These are phyloP conservation scores for Drosophila serrata DNA, from an alignment of 1,140 invertebrate genomes.

Conservation along the genomic window DNA sequence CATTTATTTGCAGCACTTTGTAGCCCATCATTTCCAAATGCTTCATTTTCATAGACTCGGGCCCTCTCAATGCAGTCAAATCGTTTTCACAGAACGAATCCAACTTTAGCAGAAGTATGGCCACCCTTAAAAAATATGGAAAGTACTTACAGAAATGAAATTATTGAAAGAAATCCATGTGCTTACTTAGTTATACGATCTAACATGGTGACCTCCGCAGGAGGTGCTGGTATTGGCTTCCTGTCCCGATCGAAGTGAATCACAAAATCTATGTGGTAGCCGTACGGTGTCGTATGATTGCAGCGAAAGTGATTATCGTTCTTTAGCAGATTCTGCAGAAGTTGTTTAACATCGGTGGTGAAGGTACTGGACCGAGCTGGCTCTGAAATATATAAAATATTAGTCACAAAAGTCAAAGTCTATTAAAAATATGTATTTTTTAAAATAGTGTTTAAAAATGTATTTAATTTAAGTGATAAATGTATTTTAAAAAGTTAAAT, in stretches of 20 bases:
- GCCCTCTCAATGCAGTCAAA: slow-evolving; percentile 83
- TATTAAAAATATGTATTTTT: not conserved
- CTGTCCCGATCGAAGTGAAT: slow-evolving; percentile 78
- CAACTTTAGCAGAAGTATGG: slow-evolving; percentile 82
- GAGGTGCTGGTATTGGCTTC: slow-evolving; percentile 57
- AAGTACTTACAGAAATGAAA: not conserved
- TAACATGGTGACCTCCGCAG: slow-evolving; percentile 67
- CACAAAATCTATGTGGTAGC: slow-evolving; percentile 84
- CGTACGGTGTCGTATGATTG: slow-evolving; percentile 84
- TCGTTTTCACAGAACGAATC: slow-evolving; percentile 85
- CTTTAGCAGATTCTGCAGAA: slow-evolving; percentile 61
- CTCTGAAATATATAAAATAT: slow-evolving; percentile 38
- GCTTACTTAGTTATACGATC: slow-evolving; percentile 79
- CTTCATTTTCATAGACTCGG: slow-evolving; percentile 85
- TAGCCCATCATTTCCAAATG: slow-evolving; percentile 89
- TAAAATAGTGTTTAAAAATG: too few species aligned
- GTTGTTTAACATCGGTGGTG: slow-evolving; percentile 55
- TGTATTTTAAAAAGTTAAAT: too few species aligned
- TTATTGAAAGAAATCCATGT: not conserved
- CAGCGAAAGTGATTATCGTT: slow-evolving; percentile 70
- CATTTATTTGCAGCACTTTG: slow-evolving; percentile 86
- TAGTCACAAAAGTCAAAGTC: not conserved
- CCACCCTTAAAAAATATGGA: slow-evolving; percentile 65
- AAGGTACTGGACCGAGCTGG: slow-evolving; percentile 41
- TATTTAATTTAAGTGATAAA: too few species aligned